Evolutionary conservation across 2,888 invertebrate genomes (phyloP).

Genomic region (Halictus quadricinctus): DNA sequence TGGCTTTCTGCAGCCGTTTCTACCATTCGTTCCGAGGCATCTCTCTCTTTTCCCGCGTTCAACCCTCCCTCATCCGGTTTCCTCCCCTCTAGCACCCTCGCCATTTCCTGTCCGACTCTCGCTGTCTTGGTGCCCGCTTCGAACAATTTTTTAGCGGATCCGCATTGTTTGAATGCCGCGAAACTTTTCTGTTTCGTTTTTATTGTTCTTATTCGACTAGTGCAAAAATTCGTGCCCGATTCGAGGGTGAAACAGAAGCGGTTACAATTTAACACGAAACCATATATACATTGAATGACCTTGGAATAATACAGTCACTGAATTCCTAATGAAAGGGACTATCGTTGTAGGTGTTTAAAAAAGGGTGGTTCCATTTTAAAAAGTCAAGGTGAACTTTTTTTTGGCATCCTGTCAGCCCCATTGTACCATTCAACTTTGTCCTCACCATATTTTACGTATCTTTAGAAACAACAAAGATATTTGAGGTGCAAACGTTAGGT

Average conservation of each 20-base stretch:
- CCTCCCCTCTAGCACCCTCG: not conserved
- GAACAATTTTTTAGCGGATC: conserved; percentile 20
- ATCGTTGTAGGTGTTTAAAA: no score
- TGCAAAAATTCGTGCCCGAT: not conserved
- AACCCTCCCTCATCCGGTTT: not conserved
- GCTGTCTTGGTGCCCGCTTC: not conserved
- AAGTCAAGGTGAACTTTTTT: no score
- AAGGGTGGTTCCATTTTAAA: no score
- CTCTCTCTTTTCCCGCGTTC: not conserved
- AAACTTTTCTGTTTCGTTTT: conserved; percentile 11
- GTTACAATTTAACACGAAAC: not conserved
- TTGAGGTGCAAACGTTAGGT: no score
- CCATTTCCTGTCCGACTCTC: not conserved
- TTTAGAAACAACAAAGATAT: no score
- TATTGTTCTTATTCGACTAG: not conserved
- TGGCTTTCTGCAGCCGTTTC: conserved; percentile 39
- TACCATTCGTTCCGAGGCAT: conserved; percentile 22
- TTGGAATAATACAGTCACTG: no score
- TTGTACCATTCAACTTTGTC: no score
- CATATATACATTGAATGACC: no score
- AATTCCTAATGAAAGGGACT: no score
- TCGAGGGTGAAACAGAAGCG: not conserved
- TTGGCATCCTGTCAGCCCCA: no score
- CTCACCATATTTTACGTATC: no score
- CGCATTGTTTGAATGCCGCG: conserved; percentile 21